Conservation (phyloP, 2,888 invertebrate species). For the Lysandra coridon region DNA sequence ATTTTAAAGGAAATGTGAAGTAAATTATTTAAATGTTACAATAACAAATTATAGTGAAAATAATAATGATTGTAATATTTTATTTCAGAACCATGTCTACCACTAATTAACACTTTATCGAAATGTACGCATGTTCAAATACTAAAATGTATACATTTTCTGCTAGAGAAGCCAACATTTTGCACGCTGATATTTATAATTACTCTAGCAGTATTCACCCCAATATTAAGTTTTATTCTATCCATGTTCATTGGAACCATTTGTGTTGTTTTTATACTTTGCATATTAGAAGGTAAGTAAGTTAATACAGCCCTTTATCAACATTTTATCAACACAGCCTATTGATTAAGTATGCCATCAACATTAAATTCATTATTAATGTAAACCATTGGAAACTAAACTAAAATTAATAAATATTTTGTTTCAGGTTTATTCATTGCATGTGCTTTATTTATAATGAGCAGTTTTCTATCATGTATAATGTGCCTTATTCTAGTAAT, state of each 20-base stretch:
- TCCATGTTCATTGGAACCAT: slow-evolving; percentile 42
- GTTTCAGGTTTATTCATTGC: slow-evolving; percentile 6
- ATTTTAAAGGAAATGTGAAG: background rate
- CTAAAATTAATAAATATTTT: background rate
- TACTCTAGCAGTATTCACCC: slow-evolving; percentile 32
- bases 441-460: background rate
- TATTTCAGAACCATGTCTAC: slow-evolving; percentile 39
- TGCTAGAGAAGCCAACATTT: slow-evolving; percentile 49
- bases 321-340: background rate
- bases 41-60: background rate
- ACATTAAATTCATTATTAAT: background rate
- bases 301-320: background rate
- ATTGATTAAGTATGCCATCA: no score
- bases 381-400: background rate
- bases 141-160: slow-evolving; percentile 32
- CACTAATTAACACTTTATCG: slow-evolving; percentile 28
- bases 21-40: background rate
- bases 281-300: slow-evolving; percentile 21
- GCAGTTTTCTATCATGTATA: background rate
- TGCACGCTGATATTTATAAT: slow-evolving; percentile 46
- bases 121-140: slow-evolving; percentile 32
- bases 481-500: background rate
- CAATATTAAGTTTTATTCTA: slow-evolving; percentile 32
- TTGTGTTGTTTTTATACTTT: background rate
- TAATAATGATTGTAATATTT: background rate